Base-by-base conservation (phyloP, 1,140 invertebrate genomes). In the Leptoteleia sp. region DNA sequence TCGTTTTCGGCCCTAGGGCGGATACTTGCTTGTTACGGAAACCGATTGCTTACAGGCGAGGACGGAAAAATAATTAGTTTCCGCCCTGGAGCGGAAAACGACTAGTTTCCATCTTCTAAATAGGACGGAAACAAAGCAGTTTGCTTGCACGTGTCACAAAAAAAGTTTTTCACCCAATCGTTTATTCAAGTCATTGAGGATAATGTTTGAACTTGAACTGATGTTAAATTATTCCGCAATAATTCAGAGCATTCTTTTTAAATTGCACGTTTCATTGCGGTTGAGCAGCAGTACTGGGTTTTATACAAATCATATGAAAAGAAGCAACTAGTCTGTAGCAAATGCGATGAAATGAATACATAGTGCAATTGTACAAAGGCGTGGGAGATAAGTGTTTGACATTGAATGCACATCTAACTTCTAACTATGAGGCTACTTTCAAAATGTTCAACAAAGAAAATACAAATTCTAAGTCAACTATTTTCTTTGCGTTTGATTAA, bases 241-340 rank as follows among this genome's bases (percentile, higher is more conserved):
- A 5, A 29, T 29, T 29, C 27, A 3, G 6, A n/a, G n/a, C n/a
- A n/a, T n/a, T n/a, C n/a, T 7, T 29, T 29, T 43, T 40, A 8
- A 8, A n/a, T n/a, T n/a, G n/a, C n/a, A 17, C 12, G 1, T 5
- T 35, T 45, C 7, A 9, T 25, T 25, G 6, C 6, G 6, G 6
- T 25, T 25, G 6, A 22, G 37, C 6, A 50, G 75, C 67, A 83
- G 84, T 84, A 84, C 84, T 83, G 80, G 81, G 76, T 84, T 82
- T 80, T 79, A 59, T 29, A 52, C 12, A 75, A 83, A 85, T 64
- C 29, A 82, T 80, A 81, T 78, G 83, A 83, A 43, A 85, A 85
- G 38, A 85, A 87, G 85, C 84, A 64, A 62, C 84, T 83, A 83
- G 50, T 81, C 40, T 70, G 72, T 16, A 37, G 62, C 48, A 38